Evolutionary conservation across 2,888 invertebrate genomes (phyloP).

Genomic region (Epistrophe eligans): DNA sequence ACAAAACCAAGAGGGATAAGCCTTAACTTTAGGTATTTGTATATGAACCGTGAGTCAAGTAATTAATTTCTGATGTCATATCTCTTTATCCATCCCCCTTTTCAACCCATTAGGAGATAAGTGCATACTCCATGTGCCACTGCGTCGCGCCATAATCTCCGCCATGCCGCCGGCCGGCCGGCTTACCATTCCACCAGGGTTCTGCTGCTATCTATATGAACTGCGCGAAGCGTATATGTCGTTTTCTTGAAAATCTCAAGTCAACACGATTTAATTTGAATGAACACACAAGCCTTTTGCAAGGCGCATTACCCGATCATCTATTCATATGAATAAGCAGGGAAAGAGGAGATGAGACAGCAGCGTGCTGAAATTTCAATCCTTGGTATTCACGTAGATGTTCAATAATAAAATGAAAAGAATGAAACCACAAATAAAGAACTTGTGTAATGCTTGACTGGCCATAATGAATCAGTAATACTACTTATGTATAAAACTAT

Average conservation of each 20-base stretch:
- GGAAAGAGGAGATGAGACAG: neutral
- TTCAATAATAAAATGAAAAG: too few species aligned
- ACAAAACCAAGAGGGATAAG: too few species aligned
- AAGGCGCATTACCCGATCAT: conserved; percentile 10
- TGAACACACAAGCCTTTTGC: conserved; percentile 51
- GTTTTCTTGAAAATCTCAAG: conserved; percentile 42
- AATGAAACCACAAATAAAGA: too few species aligned
- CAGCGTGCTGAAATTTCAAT: too few species aligned
- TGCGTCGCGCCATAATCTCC: too few species aligned
- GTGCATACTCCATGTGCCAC: conserved; percentile 2
- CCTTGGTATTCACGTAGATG: neutral
- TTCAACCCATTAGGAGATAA: conserved; percentile 24
- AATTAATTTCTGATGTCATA: conserved; percentile 73
- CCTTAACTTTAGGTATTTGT: conserved; percentile 24
- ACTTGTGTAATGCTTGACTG: too few species aligned
- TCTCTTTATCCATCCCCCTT: conserved; percentile 20
- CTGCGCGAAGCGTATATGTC: neutral
- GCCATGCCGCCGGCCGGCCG: neutral
- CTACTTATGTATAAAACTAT: too few species aligned
- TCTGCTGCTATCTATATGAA: neutral
- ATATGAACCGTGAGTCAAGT: conserved; percentile 36
- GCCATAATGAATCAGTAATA: too few species aligned
- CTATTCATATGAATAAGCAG: conserved; percentile 47
- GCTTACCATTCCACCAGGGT: neutral
- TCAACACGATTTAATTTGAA: conserved; percentile 64